phyloP scores from a whole-genome alignment of 2,113 vertebrate genomes.

The Vulpes ferrilata region DNA sequence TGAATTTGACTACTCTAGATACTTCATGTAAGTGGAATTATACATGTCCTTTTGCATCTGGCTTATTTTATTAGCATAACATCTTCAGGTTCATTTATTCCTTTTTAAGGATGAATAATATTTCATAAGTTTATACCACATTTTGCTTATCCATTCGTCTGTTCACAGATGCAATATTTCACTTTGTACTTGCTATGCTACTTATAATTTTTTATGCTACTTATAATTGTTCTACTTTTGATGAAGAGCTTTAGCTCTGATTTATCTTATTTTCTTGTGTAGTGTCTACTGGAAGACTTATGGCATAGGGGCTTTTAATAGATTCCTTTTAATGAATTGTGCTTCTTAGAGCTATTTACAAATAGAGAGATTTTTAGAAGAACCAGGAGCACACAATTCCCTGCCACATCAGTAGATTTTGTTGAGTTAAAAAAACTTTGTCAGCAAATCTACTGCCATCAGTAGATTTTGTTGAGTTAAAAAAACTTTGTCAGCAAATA shows the following conservation, averaged over 20 bases:
- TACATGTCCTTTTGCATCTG: not conserved
- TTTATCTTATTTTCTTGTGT: not conserved
- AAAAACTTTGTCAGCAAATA: slow-evolving; percentile 43
- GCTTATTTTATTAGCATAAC: not conserved
- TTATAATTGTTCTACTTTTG: slow-evolving; percentile 3
- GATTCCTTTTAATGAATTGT: not conserved
- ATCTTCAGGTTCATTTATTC: not conserved
- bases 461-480: slow-evolving; percentile 11
- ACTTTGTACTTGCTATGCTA: not conserved
- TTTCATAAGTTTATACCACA: not conserved
- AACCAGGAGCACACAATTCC: not conserved
- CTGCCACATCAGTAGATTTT: not conserved
- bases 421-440: slow-evolving; percentile 17
- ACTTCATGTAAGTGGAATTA: not conserved
- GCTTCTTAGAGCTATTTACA: slow-evolving; percentile 19
- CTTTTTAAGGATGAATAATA: not conserved
- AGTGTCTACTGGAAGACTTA: not conserved
- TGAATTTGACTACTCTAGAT: not conserved
- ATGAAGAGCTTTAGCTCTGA: not conserved
- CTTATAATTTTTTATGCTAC: not conserved
- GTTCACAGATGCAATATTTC: not conserved
- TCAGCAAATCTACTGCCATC: not conserved
- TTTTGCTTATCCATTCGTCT: not conserved
- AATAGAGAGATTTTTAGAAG: not conserved
- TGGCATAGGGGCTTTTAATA: not conserved